These are phyloP conservation scores for Brachionus paranguensis DNA, from an alignment of 1,140 invertebrate genomes.

Conservation along the genomic window DNA sequence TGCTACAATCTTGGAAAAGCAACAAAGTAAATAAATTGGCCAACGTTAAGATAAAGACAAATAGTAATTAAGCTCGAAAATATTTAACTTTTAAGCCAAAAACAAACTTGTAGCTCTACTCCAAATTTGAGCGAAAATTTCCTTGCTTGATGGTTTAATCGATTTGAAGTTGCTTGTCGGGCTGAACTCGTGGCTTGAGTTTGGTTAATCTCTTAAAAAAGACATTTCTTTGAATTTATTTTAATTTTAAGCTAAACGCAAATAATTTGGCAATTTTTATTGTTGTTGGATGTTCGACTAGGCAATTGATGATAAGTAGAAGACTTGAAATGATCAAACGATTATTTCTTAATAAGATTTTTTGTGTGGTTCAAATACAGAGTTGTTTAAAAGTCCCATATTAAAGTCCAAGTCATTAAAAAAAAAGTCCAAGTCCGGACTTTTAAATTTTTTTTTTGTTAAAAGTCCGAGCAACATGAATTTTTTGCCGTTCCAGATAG, in stretches of 20 bases:
- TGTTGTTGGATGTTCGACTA: not conserved
- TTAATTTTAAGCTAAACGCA: not conserved
- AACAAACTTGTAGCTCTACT: not conserved
- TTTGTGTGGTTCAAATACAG: too few relatives aligned
- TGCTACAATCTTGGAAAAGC: not conserved
- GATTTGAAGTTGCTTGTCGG: not conserved
- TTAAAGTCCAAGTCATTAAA: too few relatives aligned
- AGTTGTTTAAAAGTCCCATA: too few relatives aligned
- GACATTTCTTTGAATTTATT: not conserved
- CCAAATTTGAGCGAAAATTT: not conserved
- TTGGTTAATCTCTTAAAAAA: constrained; percentile 11
- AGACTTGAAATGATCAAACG: not conserved
- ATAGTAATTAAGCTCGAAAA: not conserved
- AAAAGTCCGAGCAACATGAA: too few relatives aligned
- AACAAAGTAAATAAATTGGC: not conserved
- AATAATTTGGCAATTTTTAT: not conserved
- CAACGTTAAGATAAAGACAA: not conserved
- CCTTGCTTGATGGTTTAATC: not conserved
- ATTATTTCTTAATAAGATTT: not conserved
- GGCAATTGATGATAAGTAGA: not conserved
- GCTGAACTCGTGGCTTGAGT: not conserved
- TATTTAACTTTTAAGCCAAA: constrained; percentile 1
- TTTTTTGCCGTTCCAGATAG: too few relatives aligned
- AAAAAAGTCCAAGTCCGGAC: too few relatives aligned
- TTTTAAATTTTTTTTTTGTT: too few relatives aligned